phyloP scores from a whole-genome alignment of 2,113 vertebrate species.

The Carlito syrichta region DNA sequence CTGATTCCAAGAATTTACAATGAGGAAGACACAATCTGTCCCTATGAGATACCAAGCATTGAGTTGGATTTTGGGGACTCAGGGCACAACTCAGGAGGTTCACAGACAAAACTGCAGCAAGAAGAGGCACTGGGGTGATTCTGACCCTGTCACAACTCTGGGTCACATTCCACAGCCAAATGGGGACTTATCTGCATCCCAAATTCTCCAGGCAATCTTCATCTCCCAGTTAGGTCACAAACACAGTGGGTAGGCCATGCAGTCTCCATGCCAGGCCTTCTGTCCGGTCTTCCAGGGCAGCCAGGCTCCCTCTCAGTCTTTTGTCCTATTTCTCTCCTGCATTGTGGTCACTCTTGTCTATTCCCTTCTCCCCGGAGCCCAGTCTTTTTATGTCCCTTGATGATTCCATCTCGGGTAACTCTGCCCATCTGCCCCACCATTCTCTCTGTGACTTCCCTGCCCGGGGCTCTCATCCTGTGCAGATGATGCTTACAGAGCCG shows the following conservation, averaged over 20 bases:
- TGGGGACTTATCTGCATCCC: neutral
- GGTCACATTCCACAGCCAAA: neutral
- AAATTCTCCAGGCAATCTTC: neutral
- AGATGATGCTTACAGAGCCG: neutral
- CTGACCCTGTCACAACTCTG: too few relatives aligned
- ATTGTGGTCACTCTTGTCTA: neutral
- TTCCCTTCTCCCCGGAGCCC: neutral
- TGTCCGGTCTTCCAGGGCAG: neutral
- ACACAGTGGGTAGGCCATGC: fast-evolving
- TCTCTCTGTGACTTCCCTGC: neutral
- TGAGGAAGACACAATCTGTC: neutral
- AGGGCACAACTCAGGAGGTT: neutral
- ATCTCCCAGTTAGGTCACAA: neutral
- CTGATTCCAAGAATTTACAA: neutral
- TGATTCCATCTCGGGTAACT: neutral
- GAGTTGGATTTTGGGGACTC: neutral
- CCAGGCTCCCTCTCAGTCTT: too few relatives aligned
- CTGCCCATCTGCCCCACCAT: too few relatives aligned
- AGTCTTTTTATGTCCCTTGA: neutral
- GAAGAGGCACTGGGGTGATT: too few relatives aligned
- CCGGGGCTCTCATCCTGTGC: too few relatives aligned
- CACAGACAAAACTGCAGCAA: neutral
- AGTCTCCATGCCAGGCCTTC: neutral
- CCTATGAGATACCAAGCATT: fast-evolving
- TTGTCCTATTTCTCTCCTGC: neutral